A percentile compares a stretch with the other conserved stretches of the same genome.
phyloP scores from a whole-genome alignment of 2,797 vertebrate genomes.

The Manis crassicaudata region DNA sequence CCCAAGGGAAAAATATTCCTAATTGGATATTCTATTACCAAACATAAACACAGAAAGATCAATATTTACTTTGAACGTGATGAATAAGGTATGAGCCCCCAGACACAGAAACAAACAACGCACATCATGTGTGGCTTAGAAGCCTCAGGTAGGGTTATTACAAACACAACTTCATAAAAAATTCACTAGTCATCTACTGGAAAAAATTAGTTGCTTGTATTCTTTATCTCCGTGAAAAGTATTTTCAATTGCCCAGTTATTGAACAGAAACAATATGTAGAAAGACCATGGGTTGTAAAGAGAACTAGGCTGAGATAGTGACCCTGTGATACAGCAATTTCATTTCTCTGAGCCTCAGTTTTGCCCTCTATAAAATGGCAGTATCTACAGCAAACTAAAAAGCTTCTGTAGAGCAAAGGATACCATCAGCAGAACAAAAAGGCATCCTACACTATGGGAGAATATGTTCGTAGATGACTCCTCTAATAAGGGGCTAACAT shows the following conservation, averaged over 20 bases:
- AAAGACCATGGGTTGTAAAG: neutral
- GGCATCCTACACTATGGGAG: no score
- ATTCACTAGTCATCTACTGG: neutral
- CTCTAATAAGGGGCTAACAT: no score
- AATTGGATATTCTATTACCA: neutral
- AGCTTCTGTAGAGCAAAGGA: neutral
- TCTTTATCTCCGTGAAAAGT: neutral
- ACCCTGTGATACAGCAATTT: neutral
- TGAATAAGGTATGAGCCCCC: neutral
- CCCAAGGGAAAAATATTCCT: neutral
- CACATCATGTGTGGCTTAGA: neutral
- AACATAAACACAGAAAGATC: constrained; percentile 5
- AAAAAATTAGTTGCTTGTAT: neutral
- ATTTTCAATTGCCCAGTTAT: constrained; percentile 38
- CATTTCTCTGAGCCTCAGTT: neutral
- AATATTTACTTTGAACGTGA: neutral
- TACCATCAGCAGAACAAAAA: neutral
- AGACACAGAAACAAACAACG: constrained; percentile 21
- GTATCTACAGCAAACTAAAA: neutral
- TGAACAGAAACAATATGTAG: neutral
- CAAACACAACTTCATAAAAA: neutral
- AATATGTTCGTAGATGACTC: no score
- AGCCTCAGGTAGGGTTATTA: neutral
- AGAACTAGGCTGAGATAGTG: neutral
- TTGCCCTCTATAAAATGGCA: neutral